Evolutionary conservation across 2,113 vertebrate genomes (phyloP), one percentile per base, ranked within the genome.

Genomic region (Eptesicus fuscus): DNA sequence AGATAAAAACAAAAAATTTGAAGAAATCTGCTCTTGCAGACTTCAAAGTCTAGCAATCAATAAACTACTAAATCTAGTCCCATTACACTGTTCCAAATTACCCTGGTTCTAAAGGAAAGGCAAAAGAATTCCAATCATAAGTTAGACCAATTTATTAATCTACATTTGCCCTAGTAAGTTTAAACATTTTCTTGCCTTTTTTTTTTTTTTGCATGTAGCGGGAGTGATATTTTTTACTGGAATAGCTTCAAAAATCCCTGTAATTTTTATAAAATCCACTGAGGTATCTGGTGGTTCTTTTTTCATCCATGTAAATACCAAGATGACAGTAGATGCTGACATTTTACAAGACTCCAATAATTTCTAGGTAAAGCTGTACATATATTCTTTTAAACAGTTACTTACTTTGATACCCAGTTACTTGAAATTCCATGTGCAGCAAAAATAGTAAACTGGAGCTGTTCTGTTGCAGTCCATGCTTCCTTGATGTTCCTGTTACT

Each of bases 361-460:
- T 35, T 79, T 83, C 37, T 42, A 47, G 37, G 18, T 80, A 87
- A 67, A 87, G 22, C 17, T 83, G 18, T 44, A 25, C 1, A 47
- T 61, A 49, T 85, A 61, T 86, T 90, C 59, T 88, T 93, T 89
- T 83, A 71, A 90, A 79, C 2, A 91, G n/a, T 70, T 95, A 97
- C 98, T 98, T 98, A 99, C 99, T 99, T 99, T 98, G 99, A 99
- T 95, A 99, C 98, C 99, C 99, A 99, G 91, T 90, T 96, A 97
- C 98, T 92, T 20, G 99, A 98, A 98, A 99, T 99, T 91, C 99
- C 99, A 94, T 99, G 99, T 70, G 99, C 97, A 51, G 99, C 99
- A 97, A 99, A 99, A 95, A 99, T 89, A 49, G 99, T 99, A 97
- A 99, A 99, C 88, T 99, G 99, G 67, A 99, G 99, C 94, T 99